Evolutionary conservation across 2,888 invertebrate genomes (phyloP).

Genomic region (Conomelus anceps): DNA sequence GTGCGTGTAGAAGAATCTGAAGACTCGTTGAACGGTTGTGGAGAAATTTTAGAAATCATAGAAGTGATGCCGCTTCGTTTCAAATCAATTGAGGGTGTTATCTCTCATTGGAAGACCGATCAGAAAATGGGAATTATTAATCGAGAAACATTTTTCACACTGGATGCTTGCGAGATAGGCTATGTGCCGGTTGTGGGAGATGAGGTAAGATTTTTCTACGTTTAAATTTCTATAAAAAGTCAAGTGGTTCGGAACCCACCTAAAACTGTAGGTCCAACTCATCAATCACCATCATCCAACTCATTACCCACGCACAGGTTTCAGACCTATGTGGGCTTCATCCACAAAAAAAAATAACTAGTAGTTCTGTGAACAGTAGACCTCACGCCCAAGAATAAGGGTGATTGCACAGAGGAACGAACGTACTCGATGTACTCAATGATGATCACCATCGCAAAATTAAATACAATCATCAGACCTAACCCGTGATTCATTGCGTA

Average conservation of each 20-base stretch:
- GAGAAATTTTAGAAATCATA: conserved; percentile 6
- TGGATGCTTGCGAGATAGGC: conserved; percentile 48
- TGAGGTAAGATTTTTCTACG: conserved; percentile 40
- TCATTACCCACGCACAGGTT: no score
- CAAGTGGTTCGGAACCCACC: no score
- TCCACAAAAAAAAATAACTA: no score
- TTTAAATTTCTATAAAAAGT: background rate
- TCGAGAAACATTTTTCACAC: conserved; percentile 53
- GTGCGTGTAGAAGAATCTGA: conserved; percentile 1
- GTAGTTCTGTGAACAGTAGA: no score
- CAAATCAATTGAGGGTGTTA: conserved; percentile 47
- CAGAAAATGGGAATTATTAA: conserved; percentile 50
- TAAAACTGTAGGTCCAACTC: no score
- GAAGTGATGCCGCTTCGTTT: conserved; percentile 41
- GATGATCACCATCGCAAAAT: no score
- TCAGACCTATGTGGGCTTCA: no score
- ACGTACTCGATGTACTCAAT: no score
- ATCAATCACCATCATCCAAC: background rate
- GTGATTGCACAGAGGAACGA: no score
- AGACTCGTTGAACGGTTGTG: conserved; percentile 1
- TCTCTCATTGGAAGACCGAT: conserved; percentile 43
- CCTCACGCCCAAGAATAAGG: no score
- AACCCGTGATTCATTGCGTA: no score
- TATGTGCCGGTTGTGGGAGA: conserved; percentile 53
- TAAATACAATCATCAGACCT: no score